Percentiles rank a stretch among this genome's conserved stretches.
These are phyloP conservation scores for Hypomesus transpacificus DNA, from an alignment of 2,113 vertebrate genomes.

Conservation along the genomic window DNA sequence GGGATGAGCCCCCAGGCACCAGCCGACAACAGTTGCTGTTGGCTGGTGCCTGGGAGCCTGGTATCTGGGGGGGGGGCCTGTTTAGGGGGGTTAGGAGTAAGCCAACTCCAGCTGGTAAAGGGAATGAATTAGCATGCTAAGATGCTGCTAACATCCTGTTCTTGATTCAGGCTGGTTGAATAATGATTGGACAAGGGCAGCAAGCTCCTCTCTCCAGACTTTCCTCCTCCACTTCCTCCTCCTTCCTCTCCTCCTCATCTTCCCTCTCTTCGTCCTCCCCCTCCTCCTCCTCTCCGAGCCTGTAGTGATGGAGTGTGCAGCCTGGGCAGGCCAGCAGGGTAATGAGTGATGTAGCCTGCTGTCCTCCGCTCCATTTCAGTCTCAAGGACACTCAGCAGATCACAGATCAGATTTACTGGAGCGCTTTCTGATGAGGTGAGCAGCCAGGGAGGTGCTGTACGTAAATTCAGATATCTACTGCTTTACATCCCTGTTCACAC, in stretches of 20 bases:
- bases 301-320: neutral
- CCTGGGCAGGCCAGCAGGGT: no score
- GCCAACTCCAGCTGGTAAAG: no score
- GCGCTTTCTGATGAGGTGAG: neutral
- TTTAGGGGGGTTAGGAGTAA: no score
- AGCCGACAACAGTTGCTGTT: no score
- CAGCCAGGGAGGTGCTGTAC: neutral
- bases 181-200: no score
- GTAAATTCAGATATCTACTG: neutral
- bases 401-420: neutral
- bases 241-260: neutral
- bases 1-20: no score
- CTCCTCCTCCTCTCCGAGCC: neutral
- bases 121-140: no score
- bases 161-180: no score
- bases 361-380: neutral
- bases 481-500: neutral
- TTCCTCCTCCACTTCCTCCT: neutral
- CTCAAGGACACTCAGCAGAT: constrained; percentile 1
- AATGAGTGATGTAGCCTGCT: neutral
- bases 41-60: no score
- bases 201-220: no score
- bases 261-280: neutral
- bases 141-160: no score
- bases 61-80: no score